A percentile compares a stretch with the other conserved stretches of the same genome.
Conservation (phyloP, 2,797 vertebrate species). For the Molossus molossus region DNA sequence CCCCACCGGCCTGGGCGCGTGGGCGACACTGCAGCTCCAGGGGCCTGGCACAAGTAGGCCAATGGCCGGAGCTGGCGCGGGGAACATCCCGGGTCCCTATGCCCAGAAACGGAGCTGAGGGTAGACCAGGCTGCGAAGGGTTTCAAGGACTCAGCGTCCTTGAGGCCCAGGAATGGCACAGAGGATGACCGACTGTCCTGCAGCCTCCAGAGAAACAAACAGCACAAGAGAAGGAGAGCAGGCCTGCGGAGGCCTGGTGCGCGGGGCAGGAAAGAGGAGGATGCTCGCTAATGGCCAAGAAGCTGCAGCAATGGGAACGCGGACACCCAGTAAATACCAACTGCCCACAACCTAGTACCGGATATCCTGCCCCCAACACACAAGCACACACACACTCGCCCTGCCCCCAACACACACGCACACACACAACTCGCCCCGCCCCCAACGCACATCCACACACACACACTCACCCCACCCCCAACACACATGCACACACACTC, state of each 20-base stretch:
- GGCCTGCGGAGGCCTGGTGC: background rate
- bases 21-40: too few species aligned
- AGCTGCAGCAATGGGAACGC: background rate
- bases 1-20: too few species aligned
- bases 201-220: background rate
- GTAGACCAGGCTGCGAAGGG: background rate
- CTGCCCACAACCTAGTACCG: background rate
- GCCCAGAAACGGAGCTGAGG: background rate
- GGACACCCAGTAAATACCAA: background rate
- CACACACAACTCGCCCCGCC: too few species aligned
- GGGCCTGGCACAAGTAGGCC: too few species aligned
- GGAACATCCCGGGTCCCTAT: too few species aligned
- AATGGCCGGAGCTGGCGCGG: too few species aligned
- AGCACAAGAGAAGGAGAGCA: background rate
- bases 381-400: background rate
- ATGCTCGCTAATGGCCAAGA: background rate
- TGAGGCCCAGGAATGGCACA: background rate
- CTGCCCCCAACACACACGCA: too few species aligned
- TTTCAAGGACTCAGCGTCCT: background rate
- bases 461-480: too few species aligned
- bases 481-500: too few species aligned
- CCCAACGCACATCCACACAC: too few species aligned
- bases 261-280: background rate
- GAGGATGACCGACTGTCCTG: background rate
- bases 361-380: fast-evolving